Evolutionary conservation across 2,113 vertebrate genomes (phyloP).

Genomic region (Strix uralensis): DNA sequence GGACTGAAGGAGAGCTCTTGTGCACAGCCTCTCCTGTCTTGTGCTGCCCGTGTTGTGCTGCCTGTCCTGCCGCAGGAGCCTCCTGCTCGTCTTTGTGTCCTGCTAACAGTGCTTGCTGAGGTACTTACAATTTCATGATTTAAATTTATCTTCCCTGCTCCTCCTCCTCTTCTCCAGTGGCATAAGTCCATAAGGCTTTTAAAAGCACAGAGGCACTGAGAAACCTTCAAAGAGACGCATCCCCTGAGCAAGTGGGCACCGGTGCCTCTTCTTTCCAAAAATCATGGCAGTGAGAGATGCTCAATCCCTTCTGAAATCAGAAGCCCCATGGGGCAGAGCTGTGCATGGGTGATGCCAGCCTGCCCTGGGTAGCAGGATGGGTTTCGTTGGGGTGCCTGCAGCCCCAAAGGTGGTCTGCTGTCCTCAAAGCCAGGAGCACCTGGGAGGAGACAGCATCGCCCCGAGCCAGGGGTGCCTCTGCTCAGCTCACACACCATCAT

Average conservation of each 20-base stretch:
- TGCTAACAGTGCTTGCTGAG: fast-evolving
- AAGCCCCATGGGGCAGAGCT: neutral
- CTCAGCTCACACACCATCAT: neutral
- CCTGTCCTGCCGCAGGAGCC: fast-evolving
- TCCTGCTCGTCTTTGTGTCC: neutral
- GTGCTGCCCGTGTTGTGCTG: neutral
- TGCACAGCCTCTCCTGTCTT: neutral
- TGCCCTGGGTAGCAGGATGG: no score
- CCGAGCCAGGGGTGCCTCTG: neutral
- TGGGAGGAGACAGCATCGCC: neutral
- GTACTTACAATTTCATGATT: neutral
- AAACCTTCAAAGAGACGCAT: neutral
- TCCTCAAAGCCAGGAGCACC: neutral
- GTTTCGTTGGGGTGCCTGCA: neutral
- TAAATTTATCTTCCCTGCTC: neutral
- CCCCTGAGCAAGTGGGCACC: fast-evolving
- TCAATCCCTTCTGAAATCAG: neutral
- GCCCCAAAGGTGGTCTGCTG: neutral
- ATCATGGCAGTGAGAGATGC: neutral
- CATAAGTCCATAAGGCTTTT: neutral
- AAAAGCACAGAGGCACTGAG: neutral
- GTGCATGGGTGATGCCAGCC: neutral
- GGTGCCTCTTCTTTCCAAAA: neutral
- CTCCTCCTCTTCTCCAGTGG: neutral
- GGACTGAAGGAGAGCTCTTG: neutral